These are phyloP conservation scores for Phoenoteleia sp. DNA, from an alignment of 2,888 invertebrate species.

Conservation along the genomic window DNA sequence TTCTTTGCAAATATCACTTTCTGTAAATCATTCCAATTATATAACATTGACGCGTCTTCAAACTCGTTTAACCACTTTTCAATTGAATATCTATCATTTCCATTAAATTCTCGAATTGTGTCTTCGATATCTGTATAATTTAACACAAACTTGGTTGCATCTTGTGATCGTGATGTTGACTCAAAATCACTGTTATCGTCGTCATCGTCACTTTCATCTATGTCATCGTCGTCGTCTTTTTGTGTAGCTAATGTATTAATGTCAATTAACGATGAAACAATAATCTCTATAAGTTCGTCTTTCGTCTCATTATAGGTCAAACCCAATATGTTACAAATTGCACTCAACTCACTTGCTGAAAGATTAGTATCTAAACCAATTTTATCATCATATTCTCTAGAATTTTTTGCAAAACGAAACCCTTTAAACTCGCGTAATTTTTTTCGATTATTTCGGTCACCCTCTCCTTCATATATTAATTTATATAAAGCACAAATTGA, in stretches of 20 bases:
- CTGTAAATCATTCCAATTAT: conserved; percentile 35
- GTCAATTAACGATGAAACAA: not conserved
- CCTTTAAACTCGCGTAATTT: not conserved
- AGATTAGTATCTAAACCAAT: not conserved
- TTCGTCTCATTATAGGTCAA: not conserved
- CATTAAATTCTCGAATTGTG: conserved; percentile 12
- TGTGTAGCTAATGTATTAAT: not conserved
- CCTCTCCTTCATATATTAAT: not conserved
- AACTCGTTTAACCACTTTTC: conserved; percentile 47
- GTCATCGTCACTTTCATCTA: not conserved
- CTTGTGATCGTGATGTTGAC: too few species aligned
- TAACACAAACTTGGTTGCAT: not conserved
- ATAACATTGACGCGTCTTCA: conserved; percentile 37
- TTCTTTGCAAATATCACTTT: conserved; percentile 38
- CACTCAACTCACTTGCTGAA: conserved; percentile 16
- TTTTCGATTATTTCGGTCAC: conserved; percentile 3
- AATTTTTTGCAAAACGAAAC: not conserved
- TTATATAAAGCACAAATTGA: conserved; percentile 2
- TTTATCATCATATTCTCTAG: not conserved
- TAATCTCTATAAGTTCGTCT: not conserved
- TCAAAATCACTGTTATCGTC: too few species aligned
- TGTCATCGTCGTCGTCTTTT: not conserved
- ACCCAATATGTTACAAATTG: conserved; percentile 32
- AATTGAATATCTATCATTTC: conserved; percentile 14
- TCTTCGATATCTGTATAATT: conserved; percentile 42